A percentile compares a stretch with the other conserved stretches of the same genome.
Conservation (phyloP, 1,140 invertebrate species). For the Linepithema humile region DNA sequence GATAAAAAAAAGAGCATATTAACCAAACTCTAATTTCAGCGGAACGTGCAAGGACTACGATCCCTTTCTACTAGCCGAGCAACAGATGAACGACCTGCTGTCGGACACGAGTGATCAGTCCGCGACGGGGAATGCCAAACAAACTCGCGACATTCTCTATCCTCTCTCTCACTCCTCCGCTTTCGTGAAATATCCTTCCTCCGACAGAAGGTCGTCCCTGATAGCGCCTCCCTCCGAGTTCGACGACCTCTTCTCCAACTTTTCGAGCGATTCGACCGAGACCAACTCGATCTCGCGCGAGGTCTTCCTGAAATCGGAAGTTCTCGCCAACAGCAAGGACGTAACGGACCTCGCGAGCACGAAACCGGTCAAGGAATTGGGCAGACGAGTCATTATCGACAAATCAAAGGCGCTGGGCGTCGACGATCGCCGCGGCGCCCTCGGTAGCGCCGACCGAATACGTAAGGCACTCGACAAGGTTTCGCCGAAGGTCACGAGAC, state of each 20-base stretch:
- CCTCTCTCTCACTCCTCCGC: conserved; percentile 82
- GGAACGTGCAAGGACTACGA: conserved; percentile 85
- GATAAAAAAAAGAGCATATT: not conserved
- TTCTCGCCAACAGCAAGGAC: conserved; percentile 2
- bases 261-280: conserved; percentile 80
- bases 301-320: conserved; percentile 45
- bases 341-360: not conserved
- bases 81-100: conserved; percentile 89
- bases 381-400: conserved; percentile 78
- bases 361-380: conserved; percentile 63
- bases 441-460: conserved; percentile 44
- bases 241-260: conserved; percentile 77
- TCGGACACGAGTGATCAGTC: conserved; percentile 81
- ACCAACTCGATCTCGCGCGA: conserved; percentile 76
- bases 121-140: conserved; percentile 62
- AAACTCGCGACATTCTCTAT: conserved; percentile 63
- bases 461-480: conserved; percentile 66
- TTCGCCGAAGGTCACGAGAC: conserved; percentile 47
- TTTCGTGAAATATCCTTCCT: conserved; percentile 79
- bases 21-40: conserved; percentile 73
- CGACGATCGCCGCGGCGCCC: conserved; percentile 51
- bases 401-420: conserved; percentile 75
- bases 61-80: conserved; percentile 88
- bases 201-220: conserved; percentile 77
- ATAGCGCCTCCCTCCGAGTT: conserved; percentile 82